Conservation (phyloP, 2,888 invertebrate species). For the Heliconius ismenius region DNA sequence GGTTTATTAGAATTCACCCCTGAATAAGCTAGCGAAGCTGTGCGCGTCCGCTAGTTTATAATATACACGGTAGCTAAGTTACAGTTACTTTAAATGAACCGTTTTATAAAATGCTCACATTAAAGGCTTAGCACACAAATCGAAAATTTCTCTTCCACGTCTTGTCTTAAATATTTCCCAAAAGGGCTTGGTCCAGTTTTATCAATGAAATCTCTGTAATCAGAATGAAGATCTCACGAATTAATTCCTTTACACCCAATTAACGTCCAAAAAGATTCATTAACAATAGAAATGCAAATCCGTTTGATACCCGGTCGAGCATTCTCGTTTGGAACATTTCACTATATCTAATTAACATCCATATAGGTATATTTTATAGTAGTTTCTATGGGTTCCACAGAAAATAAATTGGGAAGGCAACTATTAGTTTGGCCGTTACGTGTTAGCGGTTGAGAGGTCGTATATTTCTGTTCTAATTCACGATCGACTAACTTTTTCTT, state of each 20-base stretch:
- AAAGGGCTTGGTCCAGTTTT: constrained; percentile 56
- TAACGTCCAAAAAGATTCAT: constrained; percentile 66
- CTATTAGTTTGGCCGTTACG: constrained; percentile 66
- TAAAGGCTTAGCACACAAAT: constrained; percentile 48
- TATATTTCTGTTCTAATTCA: constrained; percentile 64
- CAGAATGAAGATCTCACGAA: constrained; percentile 64
- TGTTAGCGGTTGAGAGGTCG: constrained; percentile 57
- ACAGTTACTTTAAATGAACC: neutral
- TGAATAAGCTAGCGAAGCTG: too few relatives aligned
- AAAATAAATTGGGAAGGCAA: constrained; percentile 64
- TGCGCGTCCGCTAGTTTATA: neutral
- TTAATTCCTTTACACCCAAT: constrained; percentile 79
- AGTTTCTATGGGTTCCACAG: constrained; percentile 57
- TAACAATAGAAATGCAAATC: constrained; percentile 77
- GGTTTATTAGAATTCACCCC: too few relatives aligned
- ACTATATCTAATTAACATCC: constrained; percentile 65
- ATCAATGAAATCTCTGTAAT: constrained; percentile 68
- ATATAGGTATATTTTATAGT: constrained; percentile 59
- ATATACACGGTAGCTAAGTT: neutral
- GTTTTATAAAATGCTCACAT: constrained; percentile 6
- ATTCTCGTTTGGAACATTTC: constrained; percentile 62
- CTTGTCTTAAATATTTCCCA: constrained; percentile 47
- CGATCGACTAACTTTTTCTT: constrained; percentile 61
- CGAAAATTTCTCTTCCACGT: constrained; percentile 69
- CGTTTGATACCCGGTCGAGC: constrained; percentile 65